Conservation (phyloP, 2,113 vertebrate species). For the Oenanthe melanoleuca region DNA sequence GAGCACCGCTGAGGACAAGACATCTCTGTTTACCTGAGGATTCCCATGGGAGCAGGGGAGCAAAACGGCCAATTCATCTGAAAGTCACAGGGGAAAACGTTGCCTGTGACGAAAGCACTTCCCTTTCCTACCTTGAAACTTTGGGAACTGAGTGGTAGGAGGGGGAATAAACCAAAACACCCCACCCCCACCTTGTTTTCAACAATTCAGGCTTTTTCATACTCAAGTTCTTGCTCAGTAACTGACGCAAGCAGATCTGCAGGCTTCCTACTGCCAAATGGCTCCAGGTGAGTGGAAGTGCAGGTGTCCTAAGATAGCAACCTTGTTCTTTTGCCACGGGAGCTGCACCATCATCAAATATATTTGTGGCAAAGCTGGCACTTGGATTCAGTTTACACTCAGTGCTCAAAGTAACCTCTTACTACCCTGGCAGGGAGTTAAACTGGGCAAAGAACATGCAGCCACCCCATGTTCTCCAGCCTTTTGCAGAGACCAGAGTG, state of each 20-base stretch:
- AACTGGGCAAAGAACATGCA: neutral
- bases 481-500: neutral
- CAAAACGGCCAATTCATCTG: neutral
- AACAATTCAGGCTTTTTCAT: neutral
- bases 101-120: neutral
- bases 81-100: neutral
- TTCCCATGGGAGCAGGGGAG: neutral
- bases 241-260: neutral
- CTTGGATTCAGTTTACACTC: neutral
- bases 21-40: neutral
- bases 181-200: neutral
- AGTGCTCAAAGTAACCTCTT: neutral
- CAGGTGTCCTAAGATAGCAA: neutral
- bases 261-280: neutral
- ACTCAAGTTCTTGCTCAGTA: neutral
- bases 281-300: slow-evolving; percentile 10
- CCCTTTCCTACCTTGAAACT: neutral
- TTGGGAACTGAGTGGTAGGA: neutral
- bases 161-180: neutral
- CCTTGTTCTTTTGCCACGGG: neutral
- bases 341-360: neutral
- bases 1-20: neutral
- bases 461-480: neutral
- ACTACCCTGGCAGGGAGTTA: neutral
- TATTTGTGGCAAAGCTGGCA: neutral